Evolutionary conservation across 2,113 vertebrate species (phyloP).

Genomic region (Cygnus atratus): DNA sequence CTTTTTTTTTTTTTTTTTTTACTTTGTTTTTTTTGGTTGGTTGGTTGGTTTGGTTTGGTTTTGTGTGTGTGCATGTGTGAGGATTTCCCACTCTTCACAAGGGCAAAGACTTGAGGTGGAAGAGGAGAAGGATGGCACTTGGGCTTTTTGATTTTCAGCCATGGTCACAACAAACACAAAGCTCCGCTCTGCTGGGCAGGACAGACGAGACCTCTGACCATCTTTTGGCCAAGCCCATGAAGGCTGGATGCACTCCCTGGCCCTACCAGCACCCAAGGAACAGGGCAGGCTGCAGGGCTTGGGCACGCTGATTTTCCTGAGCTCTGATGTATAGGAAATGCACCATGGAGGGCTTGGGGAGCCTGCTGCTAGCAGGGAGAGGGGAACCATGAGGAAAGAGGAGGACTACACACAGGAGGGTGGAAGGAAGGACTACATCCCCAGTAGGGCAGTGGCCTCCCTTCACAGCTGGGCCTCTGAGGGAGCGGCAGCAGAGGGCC

Average conservation of each 20-base stretch:
- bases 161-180: neutral
- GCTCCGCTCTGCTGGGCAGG: fast-evolving
- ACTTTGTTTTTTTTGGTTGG: too few relatives aligned
- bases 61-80: neutral
- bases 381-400: neutral
- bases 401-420: neutral
- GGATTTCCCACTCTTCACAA: neutral
- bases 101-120: neutral
- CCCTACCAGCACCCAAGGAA: fast-evolving
- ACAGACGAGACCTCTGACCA: neutral
- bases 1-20: too few relatives aligned
- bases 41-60: too few relatives aligned
- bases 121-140: neutral
- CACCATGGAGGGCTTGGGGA: neutral
- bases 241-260: fast-evolving
- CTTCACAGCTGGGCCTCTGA: neutral
- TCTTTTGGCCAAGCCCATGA: fast-evolving
- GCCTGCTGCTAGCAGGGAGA: neutral
- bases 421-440: fast-evolving
- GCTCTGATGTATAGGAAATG: neutral
- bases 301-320: fast-evolving
- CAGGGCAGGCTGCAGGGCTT: neutral
- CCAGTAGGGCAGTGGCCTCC: fast-evolving
- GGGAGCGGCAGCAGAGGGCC: neutral
- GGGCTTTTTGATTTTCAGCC: neutral